Evolutionary conservation across 2,888 invertebrate species (phyloP).

Genomic region (Phymatocera aterrima): DNA sequence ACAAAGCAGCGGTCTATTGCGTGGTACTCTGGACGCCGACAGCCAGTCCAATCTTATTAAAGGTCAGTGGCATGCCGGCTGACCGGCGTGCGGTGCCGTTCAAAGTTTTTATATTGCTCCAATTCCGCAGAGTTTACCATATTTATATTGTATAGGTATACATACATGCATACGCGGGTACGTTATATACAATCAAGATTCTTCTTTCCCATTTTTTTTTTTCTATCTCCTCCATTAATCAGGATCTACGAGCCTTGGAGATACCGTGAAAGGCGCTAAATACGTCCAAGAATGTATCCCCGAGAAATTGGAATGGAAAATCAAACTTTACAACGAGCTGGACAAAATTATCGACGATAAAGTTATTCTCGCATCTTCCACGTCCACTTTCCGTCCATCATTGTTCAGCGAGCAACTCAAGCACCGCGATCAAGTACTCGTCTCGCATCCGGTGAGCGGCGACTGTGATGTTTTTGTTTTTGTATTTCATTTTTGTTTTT

Average conservation of each 20-base stretch:
- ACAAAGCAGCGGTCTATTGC: constrained; percentile 83
- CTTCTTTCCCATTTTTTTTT: too few species aligned
- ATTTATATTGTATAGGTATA: too few species aligned
- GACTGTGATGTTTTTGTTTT: too few species aligned
- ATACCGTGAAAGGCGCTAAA: constrained; percentile 85
- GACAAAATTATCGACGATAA: constrained; percentile 86
- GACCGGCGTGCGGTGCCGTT: neutral
- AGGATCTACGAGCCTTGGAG: constrained; percentile 83
- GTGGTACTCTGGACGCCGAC: constrained; percentile 85
- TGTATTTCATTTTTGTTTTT: constrained; percentile 15
- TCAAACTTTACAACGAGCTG: constrained; percentile 85
- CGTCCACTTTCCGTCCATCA: constrained; percentile 94
- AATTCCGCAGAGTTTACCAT: too few species aligned
- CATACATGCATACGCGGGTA: too few species aligned
- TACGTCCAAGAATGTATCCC: constrained; percentile 97
- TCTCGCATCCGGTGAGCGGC: constrained; percentile 92
- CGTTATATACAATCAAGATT: too few species aligned
- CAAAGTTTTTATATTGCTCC: neutral
- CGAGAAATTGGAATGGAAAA: constrained; percentile 90
- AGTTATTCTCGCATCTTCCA: constrained; percentile 93
- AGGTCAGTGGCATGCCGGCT: constrained; percentile 79
- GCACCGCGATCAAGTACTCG: constrained; percentile 84
- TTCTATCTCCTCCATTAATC: constrained; percentile 48
- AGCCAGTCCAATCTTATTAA: constrained; percentile 88
- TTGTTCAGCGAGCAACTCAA: constrained; percentile 88